phyloP scores from a whole-genome alignment of 2,797 vertebrate species.

The Acrossocheilus wenchowensis region DNA sequence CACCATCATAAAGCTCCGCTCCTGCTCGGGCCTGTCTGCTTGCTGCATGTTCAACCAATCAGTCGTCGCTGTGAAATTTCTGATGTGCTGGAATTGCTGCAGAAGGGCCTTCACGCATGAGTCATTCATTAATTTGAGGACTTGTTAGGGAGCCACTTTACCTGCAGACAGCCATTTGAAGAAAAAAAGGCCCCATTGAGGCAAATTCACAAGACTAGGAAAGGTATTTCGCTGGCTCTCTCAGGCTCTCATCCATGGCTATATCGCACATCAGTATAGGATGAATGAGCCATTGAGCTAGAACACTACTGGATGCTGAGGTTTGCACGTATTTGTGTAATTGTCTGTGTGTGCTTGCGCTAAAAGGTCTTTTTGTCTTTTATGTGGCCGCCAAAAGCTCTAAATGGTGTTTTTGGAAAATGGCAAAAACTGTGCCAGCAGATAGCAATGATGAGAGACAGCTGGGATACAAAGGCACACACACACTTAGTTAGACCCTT shows the following conservation, averaged over 20 bases:
- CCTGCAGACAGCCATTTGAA: conserved; percentile 60
- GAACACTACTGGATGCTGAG: conserved; percentile 47
- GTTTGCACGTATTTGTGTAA: conserved; percentile 39
- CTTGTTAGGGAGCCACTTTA: conserved; percentile 68
- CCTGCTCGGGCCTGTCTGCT: conserved; percentile 53
- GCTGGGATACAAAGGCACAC: conserved; percentile 31
- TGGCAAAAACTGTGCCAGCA: conserved; percentile 47
- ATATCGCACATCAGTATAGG: conserved; percentile 49
- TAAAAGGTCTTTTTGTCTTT: conserved; percentile 53
- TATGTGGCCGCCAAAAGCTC: conserved; percentile 42
- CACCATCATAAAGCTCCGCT: conserved; percentile 62
- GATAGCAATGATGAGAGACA: conserved; percentile 44
- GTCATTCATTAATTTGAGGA: conserved; percentile 66
- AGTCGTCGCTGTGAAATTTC: conserved; percentile 54
- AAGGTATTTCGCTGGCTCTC: conserved; percentile 54
- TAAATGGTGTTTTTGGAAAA: conserved; percentile 51
- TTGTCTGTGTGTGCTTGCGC: conserved; percentile 11
- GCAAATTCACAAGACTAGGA: conserved; percentile 55
- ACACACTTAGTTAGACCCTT: conserved; percentile 29
- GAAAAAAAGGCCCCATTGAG: conserved; percentile 52
- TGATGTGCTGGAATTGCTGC: conserved; percentile 65
- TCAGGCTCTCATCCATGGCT: conserved; percentile 56
- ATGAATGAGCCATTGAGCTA: conserved; percentile 56
- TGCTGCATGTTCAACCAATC: conserved; percentile 59
- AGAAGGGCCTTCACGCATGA: conserved; percentile 60